These are phyloP conservation scores for Adelosebastes latens DNA, from an alignment of 2,797 vertebrate species.

Conservation along the genomic window DNA sequence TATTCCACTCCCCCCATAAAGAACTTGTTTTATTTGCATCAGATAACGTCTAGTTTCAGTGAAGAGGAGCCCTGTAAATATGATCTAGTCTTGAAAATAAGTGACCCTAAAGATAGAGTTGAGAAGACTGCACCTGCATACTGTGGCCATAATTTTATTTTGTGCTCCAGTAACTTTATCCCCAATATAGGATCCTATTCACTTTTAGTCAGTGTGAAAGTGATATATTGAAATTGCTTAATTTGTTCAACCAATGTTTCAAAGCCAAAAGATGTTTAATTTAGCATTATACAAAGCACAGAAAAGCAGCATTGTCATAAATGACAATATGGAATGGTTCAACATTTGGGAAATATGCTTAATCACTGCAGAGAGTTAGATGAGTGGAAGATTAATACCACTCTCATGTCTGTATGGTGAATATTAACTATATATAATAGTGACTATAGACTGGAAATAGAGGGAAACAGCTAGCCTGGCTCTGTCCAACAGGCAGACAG, in stretches of 20 bases:
- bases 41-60: neutral
- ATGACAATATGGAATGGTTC: neutral
- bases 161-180: neutral
- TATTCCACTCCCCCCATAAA: neutral
- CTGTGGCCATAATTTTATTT: neutral
- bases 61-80: neutral
- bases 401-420: neutral
- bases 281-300: neutral
- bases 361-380: neutral
- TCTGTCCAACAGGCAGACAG: too few relatives aligned
- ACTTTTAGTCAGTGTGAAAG: neutral
- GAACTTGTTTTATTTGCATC: neutral
- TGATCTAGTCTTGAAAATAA: neutral
- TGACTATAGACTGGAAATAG: too few relatives aligned
- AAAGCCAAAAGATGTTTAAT: neutral
- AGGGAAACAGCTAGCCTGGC: too few relatives aligned
- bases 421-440: neutral
- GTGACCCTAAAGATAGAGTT: neutral
- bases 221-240: neutral
- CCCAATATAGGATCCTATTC: neutral
- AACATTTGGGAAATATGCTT: neutral
- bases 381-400: neutral
- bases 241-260: neutral
- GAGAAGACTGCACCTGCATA: constrained; percentile 9
- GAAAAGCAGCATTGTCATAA: neutral